Base-by-base conservation (phyloP, 2,797 vertebrate species). In the Mastacembelus armatus region DNA sequence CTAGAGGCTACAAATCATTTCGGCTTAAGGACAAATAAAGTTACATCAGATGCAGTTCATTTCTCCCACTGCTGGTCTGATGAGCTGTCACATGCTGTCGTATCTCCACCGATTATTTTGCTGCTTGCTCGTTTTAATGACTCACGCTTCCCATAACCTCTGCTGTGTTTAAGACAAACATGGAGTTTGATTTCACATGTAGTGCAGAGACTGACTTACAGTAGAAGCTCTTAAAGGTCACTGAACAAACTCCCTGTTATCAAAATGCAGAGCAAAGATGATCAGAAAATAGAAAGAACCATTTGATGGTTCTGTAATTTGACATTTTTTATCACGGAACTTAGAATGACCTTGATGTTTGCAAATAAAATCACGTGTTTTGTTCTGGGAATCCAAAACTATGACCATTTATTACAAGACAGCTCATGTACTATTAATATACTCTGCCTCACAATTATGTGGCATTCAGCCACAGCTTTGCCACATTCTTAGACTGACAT, bases 51-150 rank as follows among this genome's bases (percentile, higher is more conserved):
- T n/a, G n/a, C n/a, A n/a, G n/a, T n/a, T n/a, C n/a, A n/a, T n/a
- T n/a, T n/a, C n/a, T n/a, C n/a, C n/a, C n/a, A n/a, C n/a, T n/a
- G n/a, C 9, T n/a, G n/a, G n/a, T 63, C n/a, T n/a, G 56, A 69
- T 22, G 15, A 56, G 45, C 45, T 27, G 32, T 63, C 77, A 55
- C 71, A 56, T 74, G 73, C 7, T 11, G 38, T 32, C 7, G n/a
- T 26, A 3, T 33, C 4, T 52, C n/a, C 35, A 3, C n/a, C 30
- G 43, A 7, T n/a, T 24, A 14, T 15, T 21, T 16, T 8, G 45
- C 49, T 10, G 24, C 5, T 27, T n/a, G 32, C 18, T 22, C 16
- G 14, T 42, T n/a, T 14, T 27, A 0, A 57, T 51, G 24, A 43
- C 7, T 57, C 49, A 21, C 40, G 42, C 10, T 4, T 32, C 24